phyloP scores from a whole-genome alignment of 2,797 vertebrate genomes.

The Alca torda region DNA sequence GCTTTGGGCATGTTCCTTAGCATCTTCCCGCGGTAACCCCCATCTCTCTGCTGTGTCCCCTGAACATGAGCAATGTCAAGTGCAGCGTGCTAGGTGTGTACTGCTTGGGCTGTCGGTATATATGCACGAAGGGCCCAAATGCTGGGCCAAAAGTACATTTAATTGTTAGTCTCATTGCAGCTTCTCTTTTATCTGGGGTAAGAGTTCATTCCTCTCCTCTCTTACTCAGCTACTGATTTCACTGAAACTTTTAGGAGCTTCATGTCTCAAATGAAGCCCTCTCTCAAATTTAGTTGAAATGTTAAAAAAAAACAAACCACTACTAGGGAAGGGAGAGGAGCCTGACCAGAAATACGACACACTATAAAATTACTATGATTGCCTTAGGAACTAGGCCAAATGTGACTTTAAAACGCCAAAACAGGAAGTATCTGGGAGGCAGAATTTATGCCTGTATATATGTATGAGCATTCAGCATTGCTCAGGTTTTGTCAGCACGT shows the following conservation, averaged over 20 bases:
- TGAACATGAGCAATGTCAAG: neutral
- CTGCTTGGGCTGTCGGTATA: rapidly evolving
- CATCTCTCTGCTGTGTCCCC: neutral
- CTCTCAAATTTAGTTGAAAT: neutral
- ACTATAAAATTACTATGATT: neutral
- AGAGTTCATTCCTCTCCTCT: neutral
- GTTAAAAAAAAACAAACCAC: neutral
- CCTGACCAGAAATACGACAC: neutral
- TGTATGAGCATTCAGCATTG: neutral
- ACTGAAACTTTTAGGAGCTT: neutral
- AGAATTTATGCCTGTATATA: neutral
- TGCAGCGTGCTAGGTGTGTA: neutral
- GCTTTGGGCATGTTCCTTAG: neutral
- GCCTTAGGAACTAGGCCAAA: neutral
- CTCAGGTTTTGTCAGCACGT: neutral
- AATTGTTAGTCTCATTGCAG: neutral
- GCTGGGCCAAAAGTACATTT: neutral
- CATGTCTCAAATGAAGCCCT: neutral
- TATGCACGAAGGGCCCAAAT: neutral
- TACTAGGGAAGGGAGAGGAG: neutral
- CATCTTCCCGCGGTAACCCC: neutral
- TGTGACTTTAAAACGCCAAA: neutral
- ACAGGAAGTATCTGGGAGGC: neutral
- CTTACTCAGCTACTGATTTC: neutral
- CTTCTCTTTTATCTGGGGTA: neutral